Evolutionary conservation across 2,797 vertebrate species (phyloP).

Genomic region (Tinamus major): DNA sequence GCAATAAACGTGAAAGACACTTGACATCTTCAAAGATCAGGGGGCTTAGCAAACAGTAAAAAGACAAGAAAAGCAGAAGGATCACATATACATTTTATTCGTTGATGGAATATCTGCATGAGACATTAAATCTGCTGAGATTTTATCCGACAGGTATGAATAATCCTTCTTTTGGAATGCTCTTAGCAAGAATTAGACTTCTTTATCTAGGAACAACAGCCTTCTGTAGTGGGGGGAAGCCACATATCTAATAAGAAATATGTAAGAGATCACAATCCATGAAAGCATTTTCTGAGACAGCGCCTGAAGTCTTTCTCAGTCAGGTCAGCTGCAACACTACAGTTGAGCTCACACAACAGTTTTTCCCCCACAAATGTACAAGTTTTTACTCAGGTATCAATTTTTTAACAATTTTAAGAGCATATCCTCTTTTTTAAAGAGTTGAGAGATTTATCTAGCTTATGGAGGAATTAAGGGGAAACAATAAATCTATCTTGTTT

Average conservation of each 20-base stretch:
- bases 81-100: background rate
- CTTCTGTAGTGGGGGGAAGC: background rate
- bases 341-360: background rate
- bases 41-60: conserved; percentile 10
- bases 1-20: conserved; percentile 3
- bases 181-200: background rate
- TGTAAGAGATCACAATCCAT: background rate
- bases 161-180: background rate
- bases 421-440: background rate
- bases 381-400: background rate
- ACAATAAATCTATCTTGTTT: background rate
- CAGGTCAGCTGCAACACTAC: background rate
- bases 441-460: background rate
- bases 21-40: background rate
- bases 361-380: background rate
- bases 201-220: background rate
- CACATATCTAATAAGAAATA: background rate
- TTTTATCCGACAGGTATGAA: background rate
- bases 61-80: background rate
- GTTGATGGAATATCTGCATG: background rate
- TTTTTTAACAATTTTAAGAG: background rate
- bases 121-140: background rate
- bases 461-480: background rate
- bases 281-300: background rate
- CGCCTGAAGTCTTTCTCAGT: background rate